Evolutionary conservation across 2,113 vertebrate species (phyloP), one percentile per base, ranked within the genome.

Genomic region (Podarcis muralis): DNA sequence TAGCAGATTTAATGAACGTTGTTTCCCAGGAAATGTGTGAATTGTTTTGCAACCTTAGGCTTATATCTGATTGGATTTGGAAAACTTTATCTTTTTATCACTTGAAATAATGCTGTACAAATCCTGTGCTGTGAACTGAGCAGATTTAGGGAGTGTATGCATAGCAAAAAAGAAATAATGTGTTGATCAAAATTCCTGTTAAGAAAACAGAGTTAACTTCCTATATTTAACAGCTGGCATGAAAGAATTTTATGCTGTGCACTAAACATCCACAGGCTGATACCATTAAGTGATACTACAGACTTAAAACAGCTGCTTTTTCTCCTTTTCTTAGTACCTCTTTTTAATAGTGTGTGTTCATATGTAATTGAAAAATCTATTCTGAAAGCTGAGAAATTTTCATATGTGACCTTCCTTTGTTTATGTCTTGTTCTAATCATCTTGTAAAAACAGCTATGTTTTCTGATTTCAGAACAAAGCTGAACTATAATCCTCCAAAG

Each of bases 401-500:
- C 1, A 4, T 18, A 4, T 80, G 12, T 91, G 23, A 23, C 72
- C 82, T 91, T 86, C 89, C 66, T 89, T 40, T 69, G 89, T 30
- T 87, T 59, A 83, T 92, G 90, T 69, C 78, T 93, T 88, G 37
- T 80, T 96, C 75, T 93, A 43, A 92, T 59, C 68, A 95, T 89
- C 92, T 88, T 92, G 95, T 30, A 25, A 65, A 75, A n/a, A 6
- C 30, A 25, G 53, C 3, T 9, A 20, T 74, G 13, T 40, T 65
- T 43, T 87, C 69, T 87, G 30, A 22, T 53, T 23, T 23, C 90
- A 99, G 99, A 94, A 99, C 99, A 91, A 99, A 99, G 94, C 95
- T 99, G 94, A 99, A 98, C 97, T 99, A 99, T 94, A 99, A 99
- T 89, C 98, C 98, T 94, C 99, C 98, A n/a, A 99, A 99, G 93